Evolutionary conservation across 2,113 vertebrate species (phyloP), one percentile per base, ranked within the genome.

Genomic region (Podilymbus podiceps): DNA sequence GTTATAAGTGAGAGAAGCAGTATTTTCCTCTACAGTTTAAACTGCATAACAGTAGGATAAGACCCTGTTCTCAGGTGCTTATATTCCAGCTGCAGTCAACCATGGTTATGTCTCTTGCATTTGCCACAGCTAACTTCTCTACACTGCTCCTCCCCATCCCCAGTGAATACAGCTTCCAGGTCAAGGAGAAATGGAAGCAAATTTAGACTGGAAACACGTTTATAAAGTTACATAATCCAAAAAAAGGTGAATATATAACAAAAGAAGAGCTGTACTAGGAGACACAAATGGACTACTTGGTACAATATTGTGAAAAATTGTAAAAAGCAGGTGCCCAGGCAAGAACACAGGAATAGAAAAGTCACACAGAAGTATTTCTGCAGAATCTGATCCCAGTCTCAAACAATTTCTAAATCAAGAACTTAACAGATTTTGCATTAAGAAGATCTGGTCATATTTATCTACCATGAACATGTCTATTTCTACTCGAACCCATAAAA

Each of bases 121-220:
- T 55, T 88, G 28, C 9, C 33, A 38, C 12, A 38, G 33, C 8
- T 69, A 74, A 75, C 17, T 62, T 50, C 44, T 63, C 14, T 52
- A 58, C 1, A 3, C 4, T 66, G 17, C 3, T 30, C 9, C 15
- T 9, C 22, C 7, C 11, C 12, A 5, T 4, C 7, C 33, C 18
- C 28, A 55, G 16, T 63, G 42, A 85, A 71, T 31, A 78, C 4
- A 74, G 27, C 31, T 66, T 77, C 31, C 14, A 71, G 20, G 15
- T 62, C 56, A 74, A 78, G n/a, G 59, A 89, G 18, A 89, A 89
- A 91, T 4, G 21, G 24, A 86, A 77, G 5, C 3, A 49, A 78
- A 91, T 66, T 71, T 77, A 85, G 42, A 35, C 23, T 30, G 64
- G 14, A 86, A 83, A 46, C 4, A 24, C n/a, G 10, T 53, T 82